A percentile compares a stretch with the other conserved stretches of the same genome.
Conservation (phyloP, 2,888 invertebrate genomes). For the Heliconius erato region DNA sequence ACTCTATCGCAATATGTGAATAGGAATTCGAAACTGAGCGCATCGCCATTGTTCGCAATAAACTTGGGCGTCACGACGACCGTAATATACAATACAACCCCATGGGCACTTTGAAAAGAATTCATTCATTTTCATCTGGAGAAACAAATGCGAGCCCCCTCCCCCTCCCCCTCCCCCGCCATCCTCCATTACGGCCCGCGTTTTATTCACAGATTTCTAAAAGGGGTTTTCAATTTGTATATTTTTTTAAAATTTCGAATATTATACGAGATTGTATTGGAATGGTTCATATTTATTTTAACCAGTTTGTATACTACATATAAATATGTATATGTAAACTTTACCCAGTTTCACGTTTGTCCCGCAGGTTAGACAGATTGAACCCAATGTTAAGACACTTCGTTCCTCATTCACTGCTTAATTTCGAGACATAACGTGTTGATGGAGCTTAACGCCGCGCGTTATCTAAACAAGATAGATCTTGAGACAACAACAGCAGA, state of each 20-base stretch:
- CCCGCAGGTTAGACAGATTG: neutral
- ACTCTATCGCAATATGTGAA: conserved; percentile 11
- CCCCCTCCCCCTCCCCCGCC: conserved; percentile 22
- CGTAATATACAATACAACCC: conserved; percentile 44
- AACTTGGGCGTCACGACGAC: conserved; percentile 35
- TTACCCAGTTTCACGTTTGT: too few relatives aligned
- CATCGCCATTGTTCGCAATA: conserved; percentile 40
- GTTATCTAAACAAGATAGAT: too few relatives aligned
- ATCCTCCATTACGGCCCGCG: conserved; percentile 26
- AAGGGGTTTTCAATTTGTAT: conserved; percentile 27
- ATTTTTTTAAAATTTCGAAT: conserved; percentile 21
- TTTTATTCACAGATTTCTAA: conserved; percentile 31
- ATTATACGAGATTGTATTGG: conserved; percentile 1
- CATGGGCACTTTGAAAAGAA: conserved; percentile 43
- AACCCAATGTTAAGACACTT: neutral
- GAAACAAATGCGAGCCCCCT: conserved; percentile 47
- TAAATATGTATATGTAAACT: neutral
- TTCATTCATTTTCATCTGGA: conserved; percentile 47
- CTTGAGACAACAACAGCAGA: neutral
- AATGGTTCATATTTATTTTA: conserved; percentile 12
- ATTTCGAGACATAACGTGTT: neutral
- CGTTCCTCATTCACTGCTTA: neutral
- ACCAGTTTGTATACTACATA: neutral
- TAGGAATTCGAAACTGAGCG: conserved; percentile 27
- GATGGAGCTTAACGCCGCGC: neutral